Evolutionary conservation across 2,113 vertebrate species (phyloP).

Genomic region (Zosterops pallidus): DNA sequence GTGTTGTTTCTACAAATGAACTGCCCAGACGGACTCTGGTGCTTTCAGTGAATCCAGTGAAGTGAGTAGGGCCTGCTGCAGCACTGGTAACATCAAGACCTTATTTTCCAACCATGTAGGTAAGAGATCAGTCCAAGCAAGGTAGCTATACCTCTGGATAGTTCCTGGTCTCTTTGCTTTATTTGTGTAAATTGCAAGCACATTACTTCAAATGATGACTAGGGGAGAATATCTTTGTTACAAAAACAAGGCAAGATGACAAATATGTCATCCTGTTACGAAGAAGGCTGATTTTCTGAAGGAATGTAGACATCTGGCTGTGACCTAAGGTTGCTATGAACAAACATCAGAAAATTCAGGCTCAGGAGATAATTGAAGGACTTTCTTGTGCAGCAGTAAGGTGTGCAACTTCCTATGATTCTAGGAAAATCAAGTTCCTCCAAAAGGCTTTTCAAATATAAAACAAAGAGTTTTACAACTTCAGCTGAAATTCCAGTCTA

Average conservation of each 20-base stretch:
- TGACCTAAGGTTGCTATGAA: constrained; percentile 19
- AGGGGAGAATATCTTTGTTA: constrained; percentile 17
- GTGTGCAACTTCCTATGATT: background rate
- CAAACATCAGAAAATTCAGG: constrained; percentile 25
- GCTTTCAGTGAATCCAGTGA: background rate
- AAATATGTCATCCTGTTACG: constrained; percentile 16
- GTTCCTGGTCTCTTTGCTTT: background rate
- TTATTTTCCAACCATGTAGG: background rate
- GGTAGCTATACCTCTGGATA: background rate
- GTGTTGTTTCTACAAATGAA: background rate
- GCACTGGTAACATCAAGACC: background rate
- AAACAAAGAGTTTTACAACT: background rate
- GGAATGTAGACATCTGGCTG: constrained; percentile 28
- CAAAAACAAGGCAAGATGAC: constrained; percentile 44
- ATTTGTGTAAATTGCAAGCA: background rate
- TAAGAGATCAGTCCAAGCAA: background rate
- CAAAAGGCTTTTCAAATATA: background rate
- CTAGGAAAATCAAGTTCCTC: constrained; percentile 17
- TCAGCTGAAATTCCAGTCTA: background rate
- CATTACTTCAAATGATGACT: constrained; percentile 3
- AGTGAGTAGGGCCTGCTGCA: background rate
- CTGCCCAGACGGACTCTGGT: background rate
- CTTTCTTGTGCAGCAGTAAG: constrained; percentile 2
- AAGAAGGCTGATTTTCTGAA: constrained; percentile 53
- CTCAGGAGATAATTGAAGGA: background rate